These are phyloP conservation scores for Ochlodes sylvanus DNA, from an alignment of 2,888 invertebrate species.

Conservation along the genomic window DNA sequence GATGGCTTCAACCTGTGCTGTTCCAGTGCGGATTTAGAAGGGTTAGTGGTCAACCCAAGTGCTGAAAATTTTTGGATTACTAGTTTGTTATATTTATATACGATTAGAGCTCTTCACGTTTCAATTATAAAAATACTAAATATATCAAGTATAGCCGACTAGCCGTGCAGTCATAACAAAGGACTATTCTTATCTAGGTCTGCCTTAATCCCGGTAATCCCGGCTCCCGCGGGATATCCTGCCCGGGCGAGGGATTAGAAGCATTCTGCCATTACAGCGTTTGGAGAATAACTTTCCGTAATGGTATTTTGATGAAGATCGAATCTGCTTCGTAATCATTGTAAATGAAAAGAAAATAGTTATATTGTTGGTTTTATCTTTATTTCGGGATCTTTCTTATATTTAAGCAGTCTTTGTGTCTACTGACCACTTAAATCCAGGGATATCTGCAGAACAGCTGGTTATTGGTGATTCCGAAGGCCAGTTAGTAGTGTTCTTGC, in stretches of 20 bases:
- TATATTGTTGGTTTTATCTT: background rate
- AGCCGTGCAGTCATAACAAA: slow-evolving; percentile 10
- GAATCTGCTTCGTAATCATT: background rate
- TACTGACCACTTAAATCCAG: no score
- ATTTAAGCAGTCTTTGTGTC: no score
- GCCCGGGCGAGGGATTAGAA: slow-evolving; percentile 1
- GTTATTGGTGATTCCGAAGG: no score
- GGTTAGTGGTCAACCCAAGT: no score
- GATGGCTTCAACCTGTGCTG: no score
- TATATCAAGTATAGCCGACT: background rate
- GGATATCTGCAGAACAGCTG: no score
- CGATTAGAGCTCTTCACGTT: background rate
- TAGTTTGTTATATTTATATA: no score
- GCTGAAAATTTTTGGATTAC: no score
- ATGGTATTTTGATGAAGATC: slow-evolving; percentile 6
- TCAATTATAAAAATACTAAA: background rate
- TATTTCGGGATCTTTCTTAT: no score
- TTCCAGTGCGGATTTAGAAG: no score
- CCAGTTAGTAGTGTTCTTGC: no score
- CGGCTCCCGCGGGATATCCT: slow-evolving; percentile 4
- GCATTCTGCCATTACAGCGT: background rate
- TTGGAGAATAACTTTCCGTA: slow-evolving; percentile 12
- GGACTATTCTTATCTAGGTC: slow-evolving; percentile 5
- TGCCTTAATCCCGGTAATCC: slow-evolving; percentile 10
- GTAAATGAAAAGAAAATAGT: background rate